Evolutionary conservation across 2,113 vertebrate species (phyloP).

Genomic region (Aegotheles bennettii): DNA sequence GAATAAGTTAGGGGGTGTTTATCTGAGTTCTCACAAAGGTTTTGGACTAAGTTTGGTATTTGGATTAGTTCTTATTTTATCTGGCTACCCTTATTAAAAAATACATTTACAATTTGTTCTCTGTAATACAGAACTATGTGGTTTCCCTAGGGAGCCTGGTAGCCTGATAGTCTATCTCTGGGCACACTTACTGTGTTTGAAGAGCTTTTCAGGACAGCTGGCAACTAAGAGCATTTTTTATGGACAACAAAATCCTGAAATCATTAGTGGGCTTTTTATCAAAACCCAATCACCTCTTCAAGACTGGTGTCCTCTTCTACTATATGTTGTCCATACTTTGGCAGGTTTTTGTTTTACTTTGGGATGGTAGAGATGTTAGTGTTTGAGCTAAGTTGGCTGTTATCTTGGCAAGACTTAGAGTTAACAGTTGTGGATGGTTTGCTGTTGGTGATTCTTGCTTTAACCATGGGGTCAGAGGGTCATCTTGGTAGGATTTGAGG

Average conservation of each 20-base stretch:
- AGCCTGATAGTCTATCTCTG: background rate
- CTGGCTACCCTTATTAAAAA: background rate
- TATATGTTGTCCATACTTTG: background rate
- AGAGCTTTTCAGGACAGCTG: background rate
- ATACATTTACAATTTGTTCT: background rate
- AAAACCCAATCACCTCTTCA: background rate
- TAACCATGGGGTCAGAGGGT: background rate
- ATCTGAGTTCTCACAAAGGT: background rate
- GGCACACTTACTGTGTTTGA: background rate
- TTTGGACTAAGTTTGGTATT: background rate
- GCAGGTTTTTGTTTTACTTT: background rate
- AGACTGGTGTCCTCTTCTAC: background rate
- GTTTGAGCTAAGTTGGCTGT: background rate
- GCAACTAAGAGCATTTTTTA: background rate
- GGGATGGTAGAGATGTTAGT: background rate
- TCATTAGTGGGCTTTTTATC: background rate
- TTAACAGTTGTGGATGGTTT: background rate
- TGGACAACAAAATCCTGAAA: background rate
- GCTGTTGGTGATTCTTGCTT: background rate
- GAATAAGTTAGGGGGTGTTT: background rate
- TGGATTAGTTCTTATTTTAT: slow-evolving; percentile 26
- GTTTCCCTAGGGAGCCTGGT: background rate
- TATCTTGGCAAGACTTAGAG: background rate
- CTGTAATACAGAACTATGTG: background rate
- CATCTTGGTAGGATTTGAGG: background rate